Evolutionary conservation across 2,888 invertebrate genomes (phyloP).

Genomic region (Xestoiulus laeticollis): DNA sequence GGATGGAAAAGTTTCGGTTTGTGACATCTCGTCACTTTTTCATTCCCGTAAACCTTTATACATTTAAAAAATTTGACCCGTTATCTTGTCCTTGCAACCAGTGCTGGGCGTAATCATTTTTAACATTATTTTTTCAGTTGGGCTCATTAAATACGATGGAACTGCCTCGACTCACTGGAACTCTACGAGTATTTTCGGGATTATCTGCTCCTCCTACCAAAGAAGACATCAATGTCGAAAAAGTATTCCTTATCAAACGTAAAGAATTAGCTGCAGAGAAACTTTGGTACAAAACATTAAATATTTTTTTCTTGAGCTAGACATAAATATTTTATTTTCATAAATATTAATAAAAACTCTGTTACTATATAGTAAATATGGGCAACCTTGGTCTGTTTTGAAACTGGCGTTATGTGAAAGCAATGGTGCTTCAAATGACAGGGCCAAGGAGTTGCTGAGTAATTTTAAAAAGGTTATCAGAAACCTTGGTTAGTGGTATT

Average conservation of each 20-base stretch:
- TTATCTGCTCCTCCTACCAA: background rate
- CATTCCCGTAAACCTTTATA: too few species aligned
- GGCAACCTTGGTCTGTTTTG: background rate
- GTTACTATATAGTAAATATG: slow-evolving; percentile 19
- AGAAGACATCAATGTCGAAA: background rate
- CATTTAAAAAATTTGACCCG: too few species aligned
- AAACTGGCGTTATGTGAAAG: slow-evolving; percentile 27
- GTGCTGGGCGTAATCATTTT: background rate
- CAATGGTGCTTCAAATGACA: background rate
- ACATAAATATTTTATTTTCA: background rate
- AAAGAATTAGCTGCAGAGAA: slow-evolving; percentile 31
- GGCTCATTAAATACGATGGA: background rate
- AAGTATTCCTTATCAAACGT: background rate
- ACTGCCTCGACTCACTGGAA: slow-evolving; percentile 44
- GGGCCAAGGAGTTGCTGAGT: background rate
- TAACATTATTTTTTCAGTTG: background rate
- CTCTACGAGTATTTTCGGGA: slow-evolving; percentile 17
- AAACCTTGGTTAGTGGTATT: slow-evolving; percentile 16
- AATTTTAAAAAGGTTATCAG: slow-evolving; percentile 30
- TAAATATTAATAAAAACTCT: background rate
- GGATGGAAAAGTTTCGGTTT: too few species aligned
- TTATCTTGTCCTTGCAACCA: background rate
- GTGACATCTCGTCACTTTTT: too few species aligned
- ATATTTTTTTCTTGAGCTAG: background rate
- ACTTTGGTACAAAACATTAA: slow-evolving; percentile 30